Evolutionary conservation across 1,140 invertebrate genomes (phyloP).

Genomic region (Radopholus similis): DNA sequence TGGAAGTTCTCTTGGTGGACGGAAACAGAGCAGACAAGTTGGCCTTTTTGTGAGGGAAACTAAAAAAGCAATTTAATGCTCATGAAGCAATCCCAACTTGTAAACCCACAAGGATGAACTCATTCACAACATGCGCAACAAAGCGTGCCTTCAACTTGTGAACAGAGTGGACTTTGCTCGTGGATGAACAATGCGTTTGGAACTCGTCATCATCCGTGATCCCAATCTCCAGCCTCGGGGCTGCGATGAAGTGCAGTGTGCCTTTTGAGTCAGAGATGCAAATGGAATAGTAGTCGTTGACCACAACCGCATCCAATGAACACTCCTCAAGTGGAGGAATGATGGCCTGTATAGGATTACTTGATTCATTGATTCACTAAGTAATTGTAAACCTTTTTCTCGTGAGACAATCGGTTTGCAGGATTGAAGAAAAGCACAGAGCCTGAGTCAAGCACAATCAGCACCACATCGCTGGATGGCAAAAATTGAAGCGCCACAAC

Average conservation of each 20-base stretch:
- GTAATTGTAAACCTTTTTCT: neutral
- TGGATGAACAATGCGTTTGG: neutral
- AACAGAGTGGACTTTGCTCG: too few species aligned
- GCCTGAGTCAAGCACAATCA: conserved; percentile 11
- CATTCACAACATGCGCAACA: neutral
- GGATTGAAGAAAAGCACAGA: neutral
- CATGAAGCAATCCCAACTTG: neutral
- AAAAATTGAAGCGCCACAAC: conserved; percentile 15
- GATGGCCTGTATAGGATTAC: neutral
- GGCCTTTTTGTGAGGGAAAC: conserved; percentile 7
- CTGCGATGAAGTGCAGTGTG: neutral
- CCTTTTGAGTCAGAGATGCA: conserved; percentile 7
- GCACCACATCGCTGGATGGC: conserved; percentile 19
- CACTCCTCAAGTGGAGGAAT: neutral
- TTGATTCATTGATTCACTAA: neutral
- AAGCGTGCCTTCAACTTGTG: conserved; percentile 7
- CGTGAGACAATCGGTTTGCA: neutral
- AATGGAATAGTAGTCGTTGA: neutral
- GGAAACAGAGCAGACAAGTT: neutral
- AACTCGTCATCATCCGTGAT: conserved; percentile 10
- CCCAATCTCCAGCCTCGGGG: neutral
- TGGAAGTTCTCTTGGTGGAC: neutral
- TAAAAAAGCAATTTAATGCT: conserved; percentile 1
- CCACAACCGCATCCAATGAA: neutral
- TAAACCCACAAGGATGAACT: neutral